Conservation (phyloP, 2,888 invertebrate species). For the Phania funesta region DNA sequence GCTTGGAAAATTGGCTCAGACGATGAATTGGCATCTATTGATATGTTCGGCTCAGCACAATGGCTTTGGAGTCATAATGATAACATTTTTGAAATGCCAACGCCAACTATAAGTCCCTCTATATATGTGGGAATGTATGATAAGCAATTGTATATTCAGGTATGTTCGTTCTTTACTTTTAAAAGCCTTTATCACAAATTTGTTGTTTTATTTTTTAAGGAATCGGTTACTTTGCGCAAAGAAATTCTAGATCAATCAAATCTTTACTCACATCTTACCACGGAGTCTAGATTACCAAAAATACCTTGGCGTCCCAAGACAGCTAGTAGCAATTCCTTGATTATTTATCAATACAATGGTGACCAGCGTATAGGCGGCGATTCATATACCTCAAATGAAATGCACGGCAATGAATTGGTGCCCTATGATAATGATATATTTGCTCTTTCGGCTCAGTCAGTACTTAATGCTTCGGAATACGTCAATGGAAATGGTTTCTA, state of each 20-base stretch:
- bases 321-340: conserved; percentile 81
- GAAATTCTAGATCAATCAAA: conserved; percentile 77
- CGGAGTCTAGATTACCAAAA: conserved; percentile 76
- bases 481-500: conserved; percentile 91
- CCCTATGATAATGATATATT: conserved; percentile 79
- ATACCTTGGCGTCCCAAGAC: conserved; percentile 89
- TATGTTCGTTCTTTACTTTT: conserved; percentile 37
- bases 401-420: conserved; percentile 72
- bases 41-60: conserved; percentile 86
- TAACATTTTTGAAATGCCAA: conserved; percentile 74
- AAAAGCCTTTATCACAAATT: not conserved
- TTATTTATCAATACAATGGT: conserved; percentile 71
- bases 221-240: conserved; percentile 75
- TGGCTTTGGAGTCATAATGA: conserved; percentile 80
- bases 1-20: conserved; percentile 89
- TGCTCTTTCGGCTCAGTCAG: conserved; percentile 85
- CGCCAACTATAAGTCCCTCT: conserved; percentile 82
- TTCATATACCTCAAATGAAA: conserved; percentile 38
- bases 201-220: conserved; percentile 64
- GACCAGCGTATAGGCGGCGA: conserved; percentile 59
- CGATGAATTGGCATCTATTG: conserved; percentile 85
- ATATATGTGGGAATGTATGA: conserved; percentile 93
- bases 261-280: conserved; percentile 75
- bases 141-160: conserved; percentile 84
- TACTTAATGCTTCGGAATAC: conserved; percentile 87